Conservation (phyloP, 2,797 vertebrate genomes). For the Betta splendens region DNA sequence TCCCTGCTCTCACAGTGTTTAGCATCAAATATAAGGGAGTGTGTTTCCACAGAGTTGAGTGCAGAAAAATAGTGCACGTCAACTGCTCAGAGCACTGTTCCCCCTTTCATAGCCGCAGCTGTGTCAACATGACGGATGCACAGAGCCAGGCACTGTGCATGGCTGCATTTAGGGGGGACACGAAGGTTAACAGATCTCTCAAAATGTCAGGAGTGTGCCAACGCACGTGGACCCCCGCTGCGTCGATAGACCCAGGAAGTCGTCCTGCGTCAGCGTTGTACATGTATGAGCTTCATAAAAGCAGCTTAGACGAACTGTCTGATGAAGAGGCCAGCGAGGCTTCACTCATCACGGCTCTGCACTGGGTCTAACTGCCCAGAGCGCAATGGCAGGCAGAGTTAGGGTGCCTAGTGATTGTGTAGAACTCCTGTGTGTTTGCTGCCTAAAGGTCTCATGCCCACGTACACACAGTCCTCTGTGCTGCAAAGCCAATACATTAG, state of each 20-base stretch:
- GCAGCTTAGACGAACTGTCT: constrained; percentile 35
- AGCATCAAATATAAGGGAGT: constrained; percentile 68
- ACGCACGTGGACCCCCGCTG: constrained; percentile 22
- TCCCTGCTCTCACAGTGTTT: constrained; percentile 69
- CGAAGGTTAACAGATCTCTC: constrained; percentile 46
- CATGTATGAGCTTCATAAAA: constrained; percentile 48
- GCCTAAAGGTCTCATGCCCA: constrained; percentile 37
- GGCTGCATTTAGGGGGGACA: constrained; percentile 22
- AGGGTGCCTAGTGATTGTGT: constrained; percentile 22
- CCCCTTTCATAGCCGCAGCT: constrained; percentile 83
- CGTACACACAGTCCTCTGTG: constrained; percentile 8
- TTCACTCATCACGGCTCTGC: constrained; percentile 41
- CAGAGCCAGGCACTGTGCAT: constrained; percentile 57
- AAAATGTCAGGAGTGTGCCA: constrained; percentile 38
- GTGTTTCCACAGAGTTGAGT: constrained; percentile 70
- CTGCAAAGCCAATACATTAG: constrained; percentile 9
- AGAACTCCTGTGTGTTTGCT: constrained; percentile 42
- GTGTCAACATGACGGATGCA: constrained; percentile 84
- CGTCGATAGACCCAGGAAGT: constrained; percentile 22
- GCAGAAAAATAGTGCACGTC: constrained; percentile 73
- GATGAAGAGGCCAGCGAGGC: constrained; percentile 33
- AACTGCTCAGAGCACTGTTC: constrained; percentile 72
- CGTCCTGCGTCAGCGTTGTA: too few species aligned
- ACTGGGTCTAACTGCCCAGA: constrained; percentile 22
- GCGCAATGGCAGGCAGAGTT: constrained; percentile 23